phyloP scores from a whole-genome alignment of 2,888 invertebrate genomes.

The Macrophya annulata region DNA sequence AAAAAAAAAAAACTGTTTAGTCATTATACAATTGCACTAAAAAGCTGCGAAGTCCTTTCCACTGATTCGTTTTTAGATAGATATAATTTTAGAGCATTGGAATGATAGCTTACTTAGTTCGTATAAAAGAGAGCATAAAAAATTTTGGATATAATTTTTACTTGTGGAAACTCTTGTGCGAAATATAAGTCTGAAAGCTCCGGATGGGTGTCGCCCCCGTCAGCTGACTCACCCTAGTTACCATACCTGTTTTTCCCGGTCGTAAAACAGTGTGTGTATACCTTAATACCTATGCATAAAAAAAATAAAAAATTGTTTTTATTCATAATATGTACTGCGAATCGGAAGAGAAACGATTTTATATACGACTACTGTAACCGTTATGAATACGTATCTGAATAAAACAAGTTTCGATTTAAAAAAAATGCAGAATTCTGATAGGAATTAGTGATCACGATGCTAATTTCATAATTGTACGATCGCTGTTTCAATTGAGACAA shows the following conservation, averaged over 20 bases:
- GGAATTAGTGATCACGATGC: too few species aligned
- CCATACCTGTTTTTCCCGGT: constrained; percentile 34
- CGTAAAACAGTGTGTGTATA: neutral
- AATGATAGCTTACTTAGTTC: neutral
- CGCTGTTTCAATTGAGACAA: neutral
- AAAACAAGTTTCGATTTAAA: neutral
- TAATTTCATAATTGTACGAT: too few species aligned
- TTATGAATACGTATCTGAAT: neutral
- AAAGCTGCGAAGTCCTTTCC: neutral
- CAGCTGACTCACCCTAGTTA: constrained; percentile 39
- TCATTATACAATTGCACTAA: neutral
- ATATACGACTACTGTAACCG: neutral
- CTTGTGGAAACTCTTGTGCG: neutral
- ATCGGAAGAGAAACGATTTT: neutral
- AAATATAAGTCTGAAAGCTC: neutral
- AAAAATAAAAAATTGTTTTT: neutral
- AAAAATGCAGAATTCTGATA: too few species aligned
- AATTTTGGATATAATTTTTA: neutral
- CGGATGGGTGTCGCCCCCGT: constrained; percentile 8
- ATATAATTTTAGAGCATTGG: neutral
- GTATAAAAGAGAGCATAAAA: neutral
- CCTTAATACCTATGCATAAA: neutral
- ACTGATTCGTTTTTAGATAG: too few species aligned
- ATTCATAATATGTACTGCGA: neutral
- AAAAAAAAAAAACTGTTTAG: neutral